phyloP scores from a whole-genome alignment of 2,797 vertebrate genomes.

The Myiothlypis coronata region DNA sequence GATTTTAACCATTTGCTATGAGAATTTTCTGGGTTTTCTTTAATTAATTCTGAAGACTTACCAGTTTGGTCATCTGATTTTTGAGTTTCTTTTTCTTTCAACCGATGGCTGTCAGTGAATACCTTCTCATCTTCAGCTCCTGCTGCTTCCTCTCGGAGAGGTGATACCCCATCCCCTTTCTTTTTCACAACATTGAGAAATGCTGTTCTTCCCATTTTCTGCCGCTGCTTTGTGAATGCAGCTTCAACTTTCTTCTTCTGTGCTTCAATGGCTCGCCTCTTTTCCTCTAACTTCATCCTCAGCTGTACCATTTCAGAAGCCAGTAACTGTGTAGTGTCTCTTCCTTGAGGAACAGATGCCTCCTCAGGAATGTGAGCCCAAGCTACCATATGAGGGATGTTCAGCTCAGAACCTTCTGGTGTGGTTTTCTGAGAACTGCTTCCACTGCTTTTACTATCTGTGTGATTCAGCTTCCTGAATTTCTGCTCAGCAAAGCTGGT shows the following conservation, averaged over 20 bases:
- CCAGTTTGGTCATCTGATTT: conserved; percentile 54
- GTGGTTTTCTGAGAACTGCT: conserved; percentile 92
- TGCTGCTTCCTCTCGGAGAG: conserved; percentile 78
- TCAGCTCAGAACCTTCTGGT: conserved; percentile 90
- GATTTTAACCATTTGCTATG: conserved; percentile 81
- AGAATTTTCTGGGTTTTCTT: conserved; percentile 68
- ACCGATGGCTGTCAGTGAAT: conserved; percentile 64
- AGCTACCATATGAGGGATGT: conserved; percentile 87
- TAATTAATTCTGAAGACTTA: conserved; percentile 56
- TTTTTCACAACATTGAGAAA: conserved; percentile 96
- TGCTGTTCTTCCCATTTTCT: conserved; percentile 93
- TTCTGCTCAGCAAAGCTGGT: conserved; percentile 98
- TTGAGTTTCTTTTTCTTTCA: conserved; percentile 66
- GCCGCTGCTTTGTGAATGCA: conserved; percentile 90
- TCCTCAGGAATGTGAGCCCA: conserved; percentile 91
- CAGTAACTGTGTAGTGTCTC: conserved; percentile 91
- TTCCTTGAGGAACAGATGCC: conserved; percentile 78
- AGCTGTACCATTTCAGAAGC: conserved; percentile 96
- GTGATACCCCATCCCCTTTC: conserved; percentile 85
- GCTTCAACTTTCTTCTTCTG: conserved; percentile 98
- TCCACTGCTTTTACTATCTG: conserved; percentile 85
- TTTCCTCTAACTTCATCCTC: conserved; percentile 95
- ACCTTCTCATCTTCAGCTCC: conserved; percentile 79
- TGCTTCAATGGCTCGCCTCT: conserved; percentile 94
- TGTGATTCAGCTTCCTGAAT: conserved; percentile 85